Base-by-base conservation (phyloP, 1,140 invertebrate species). In the Cydia splendana region DNA sequence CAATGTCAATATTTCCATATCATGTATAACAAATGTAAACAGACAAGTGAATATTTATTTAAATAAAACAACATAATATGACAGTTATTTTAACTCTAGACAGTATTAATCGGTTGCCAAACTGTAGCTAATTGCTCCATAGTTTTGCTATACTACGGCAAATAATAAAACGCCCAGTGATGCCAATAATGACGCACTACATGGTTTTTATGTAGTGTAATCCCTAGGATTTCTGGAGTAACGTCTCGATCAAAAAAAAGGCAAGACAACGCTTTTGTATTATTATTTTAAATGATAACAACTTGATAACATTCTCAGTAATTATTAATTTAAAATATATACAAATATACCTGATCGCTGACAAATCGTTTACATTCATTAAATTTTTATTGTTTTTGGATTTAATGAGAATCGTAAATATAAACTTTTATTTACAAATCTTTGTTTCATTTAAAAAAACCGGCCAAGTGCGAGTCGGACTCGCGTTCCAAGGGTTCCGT, bases 21-120 rank as follows among this genome's bases (percentile, higher is more conserved):
- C 67, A 71, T 20, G 24, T 30, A 71, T 71, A 71, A 38, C 15
- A 71, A 42, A 38, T 71, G 67, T 71, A 71, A 71, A 38, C 10
- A 38, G 34, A 18, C 67, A 71, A 42, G n/a, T 42, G 2, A 38
- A 15, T 71, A 71, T 42, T 42, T 42, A 18, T 42, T 71, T 42
- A 71, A 10, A 10, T 30, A 42, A 71, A 67, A 71, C 0, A 62
- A 24, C 9, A 12, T 2, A 42, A 24, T 71, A 34, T 28, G 13
- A 69, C 12, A 38, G 3, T 34, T n/a, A n/a, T n/a, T 34, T 15
- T 7, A n/a, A 5, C n/a, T 67, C 10, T 34, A 5, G 12, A 15
- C 65, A 42, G 67, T 42, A 71, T 71, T 71, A 42, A 71, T n/a
- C 12, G 2, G 28, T 67, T 67, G 28, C 65, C 24, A 67, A 67